phyloP scores from a whole-genome alignment of 1,140 invertebrate species.

The Drosophila takahashii region DNA sequence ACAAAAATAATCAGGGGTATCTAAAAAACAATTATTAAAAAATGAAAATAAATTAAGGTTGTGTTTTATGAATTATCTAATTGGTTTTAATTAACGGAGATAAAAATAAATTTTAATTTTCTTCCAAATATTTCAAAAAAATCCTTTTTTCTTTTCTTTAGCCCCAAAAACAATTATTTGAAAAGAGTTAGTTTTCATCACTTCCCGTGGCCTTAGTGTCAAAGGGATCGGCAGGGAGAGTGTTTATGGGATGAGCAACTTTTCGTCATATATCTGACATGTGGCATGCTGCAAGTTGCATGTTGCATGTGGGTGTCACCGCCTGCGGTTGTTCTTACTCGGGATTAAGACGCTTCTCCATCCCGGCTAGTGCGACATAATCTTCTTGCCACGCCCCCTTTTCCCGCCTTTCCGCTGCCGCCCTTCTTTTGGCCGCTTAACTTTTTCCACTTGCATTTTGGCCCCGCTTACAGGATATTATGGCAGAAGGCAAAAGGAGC shows the following conservation, averaged over 20 bases:
- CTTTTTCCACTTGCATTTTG: constrained; percentile 72
- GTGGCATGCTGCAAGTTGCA: constrained; percentile 33
- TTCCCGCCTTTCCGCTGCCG: not conserved
- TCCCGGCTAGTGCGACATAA: constrained; percentile 56
- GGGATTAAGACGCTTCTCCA: constrained; percentile 45
- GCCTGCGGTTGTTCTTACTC: constrained; percentile 50
- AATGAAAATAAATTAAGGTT: too few species aligned
- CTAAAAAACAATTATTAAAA: too few species aligned
- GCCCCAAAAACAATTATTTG: too few species aligned
- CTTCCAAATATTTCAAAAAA: too few species aligned
- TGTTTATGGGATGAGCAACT: constrained; percentile 22
- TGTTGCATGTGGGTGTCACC: constrained; percentile 38
- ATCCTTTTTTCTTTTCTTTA: too few species aligned
- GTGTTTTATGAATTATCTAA: too few species aligned
- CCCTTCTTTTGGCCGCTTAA: constrained; percentile 62
- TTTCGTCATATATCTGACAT: constrained; percentile 40
- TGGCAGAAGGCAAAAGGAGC: constrained; percentile 26
- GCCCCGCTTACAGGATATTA: constrained; percentile 59
- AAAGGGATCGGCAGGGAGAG: constrained; percentile 14
- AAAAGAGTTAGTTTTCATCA: not conserved
- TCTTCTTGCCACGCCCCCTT: constrained; percentile 30
- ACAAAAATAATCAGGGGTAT: too few species aligned
- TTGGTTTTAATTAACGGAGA: too few species aligned
- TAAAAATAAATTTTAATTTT: too few species aligned
- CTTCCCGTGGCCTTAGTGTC: not conserved